These are phyloP conservation scores for Dascillus cervinus DNA, from an alignment of 2,888 invertebrate genomes.

Conservation along the genomic window DNA sequence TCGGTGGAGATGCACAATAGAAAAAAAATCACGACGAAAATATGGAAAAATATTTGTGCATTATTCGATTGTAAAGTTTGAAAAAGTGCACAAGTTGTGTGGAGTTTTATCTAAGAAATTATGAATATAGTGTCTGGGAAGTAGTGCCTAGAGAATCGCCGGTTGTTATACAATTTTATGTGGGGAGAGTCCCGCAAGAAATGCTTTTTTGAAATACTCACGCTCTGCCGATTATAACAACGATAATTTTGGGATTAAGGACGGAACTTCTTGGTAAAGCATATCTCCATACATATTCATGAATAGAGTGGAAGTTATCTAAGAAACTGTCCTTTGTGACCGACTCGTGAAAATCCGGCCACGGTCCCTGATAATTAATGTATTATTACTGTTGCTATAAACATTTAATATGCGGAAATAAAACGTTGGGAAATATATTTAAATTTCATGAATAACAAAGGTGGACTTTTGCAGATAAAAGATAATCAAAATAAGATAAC, in stretches of 20 bases:
- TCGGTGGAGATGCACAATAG: too few relatives aligned
- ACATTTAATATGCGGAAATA: slow-evolving; percentile 36
- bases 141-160: slow-evolving; percentile 7
- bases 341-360: slow-evolving; percentile 23
- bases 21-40: too few relatives aligned
- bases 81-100: slow-evolving; percentile 6
- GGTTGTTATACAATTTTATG: slow-evolving; percentile 2
- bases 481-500: too few relatives aligned
- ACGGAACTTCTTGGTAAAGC: slow-evolving; percentile 29
- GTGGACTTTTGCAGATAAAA: too few relatives aligned
- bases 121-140: slow-evolving; percentile 8
- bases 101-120: slow-evolving; percentile 10
- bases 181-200: slow-evolving; percentile 9
- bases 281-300: slow-evolving; percentile 34
- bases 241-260: slow-evolving; percentile 31
- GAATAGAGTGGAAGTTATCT: slow-evolving; percentile 28
- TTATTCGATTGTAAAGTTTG: slow-evolving; percentile 9
- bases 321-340: slow-evolving; percentile 31
- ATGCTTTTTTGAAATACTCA: slow-evolving; percentile 18
- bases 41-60: too few relatives aligned
- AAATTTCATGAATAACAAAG: slow-evolving; percentile 12
- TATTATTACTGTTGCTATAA: slow-evolving; percentile 35
- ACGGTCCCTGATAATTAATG: slow-evolving; percentile 33
- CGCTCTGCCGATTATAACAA: slow-evolving; percentile 24
- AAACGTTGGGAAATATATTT: slow-evolving; percentile 30